Percentiles rank a stretch among this genome's conserved stretches.
Conservation (phyloP, 92 coral and sea anemone species). For the Palythoa caribaeorum region DNA sequence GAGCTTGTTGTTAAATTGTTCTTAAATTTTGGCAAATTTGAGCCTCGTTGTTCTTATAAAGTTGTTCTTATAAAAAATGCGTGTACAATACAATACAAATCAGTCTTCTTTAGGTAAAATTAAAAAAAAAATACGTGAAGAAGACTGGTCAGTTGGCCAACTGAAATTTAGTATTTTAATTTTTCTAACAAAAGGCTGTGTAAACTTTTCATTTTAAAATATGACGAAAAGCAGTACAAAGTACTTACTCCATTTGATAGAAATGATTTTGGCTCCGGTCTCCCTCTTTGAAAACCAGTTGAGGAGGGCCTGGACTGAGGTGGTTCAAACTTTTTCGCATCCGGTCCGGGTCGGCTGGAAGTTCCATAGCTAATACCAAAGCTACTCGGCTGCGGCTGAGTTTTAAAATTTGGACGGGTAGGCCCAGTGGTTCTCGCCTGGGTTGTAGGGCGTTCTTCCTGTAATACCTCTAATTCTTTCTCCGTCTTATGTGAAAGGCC, state of each 20-base stretch:
- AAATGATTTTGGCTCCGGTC: constrained; percentile 46
- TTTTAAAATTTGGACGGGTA: constrained; percentile 3
- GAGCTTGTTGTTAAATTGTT: no score
- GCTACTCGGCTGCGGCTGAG: constrained; percentile 7
- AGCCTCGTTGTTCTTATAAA: no score
- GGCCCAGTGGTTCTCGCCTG: constrained; percentile 3
- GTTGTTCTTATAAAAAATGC: no score
- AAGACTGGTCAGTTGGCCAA: no score
- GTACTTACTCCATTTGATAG: constrained; percentile 46
- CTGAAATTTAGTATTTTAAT: no score
- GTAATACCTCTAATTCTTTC: constrained; percentile 53
- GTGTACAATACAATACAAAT: no score
- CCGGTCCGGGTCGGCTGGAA: constrained; percentile 25
- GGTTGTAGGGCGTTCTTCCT: constrained; percentile 59
- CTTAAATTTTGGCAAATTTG: no score
- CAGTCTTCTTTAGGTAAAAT: no score
- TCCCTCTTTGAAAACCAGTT: constrained; percentile 25
- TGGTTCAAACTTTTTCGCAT: constrained; percentile 11
- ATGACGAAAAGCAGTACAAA: not conserved
- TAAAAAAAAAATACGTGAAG: no score
- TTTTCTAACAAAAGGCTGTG: no score
- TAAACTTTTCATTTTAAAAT: no score
- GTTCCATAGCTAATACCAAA: constrained; percentile 38
- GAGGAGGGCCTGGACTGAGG: constrained; percentile 29
- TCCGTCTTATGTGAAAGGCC: constrained; percentile 46